Evolutionary conservation across 2,888 invertebrate genomes (phyloP).

Genomic region (Acronicta aceris): DNA sequence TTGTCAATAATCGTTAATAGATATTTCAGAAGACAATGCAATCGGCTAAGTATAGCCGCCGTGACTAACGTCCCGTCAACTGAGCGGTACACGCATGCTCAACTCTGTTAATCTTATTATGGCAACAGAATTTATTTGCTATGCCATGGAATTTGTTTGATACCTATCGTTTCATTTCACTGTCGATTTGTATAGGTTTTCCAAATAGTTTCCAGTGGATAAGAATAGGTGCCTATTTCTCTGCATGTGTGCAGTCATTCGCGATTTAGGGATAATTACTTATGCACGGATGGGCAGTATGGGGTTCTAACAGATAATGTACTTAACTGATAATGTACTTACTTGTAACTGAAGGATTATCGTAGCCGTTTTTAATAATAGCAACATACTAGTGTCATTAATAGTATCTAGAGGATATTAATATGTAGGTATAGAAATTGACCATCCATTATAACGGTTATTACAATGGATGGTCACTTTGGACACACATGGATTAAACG

Average conservation of each 20-base stretch:
- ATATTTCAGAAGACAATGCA: constrained; percentile 89
- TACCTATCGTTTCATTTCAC: constrained; percentile 76
- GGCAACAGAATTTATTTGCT: constrained; percentile 84
- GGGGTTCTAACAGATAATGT: neutral
- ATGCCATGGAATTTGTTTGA: constrained; percentile 82
- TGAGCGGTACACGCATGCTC: constrained; percentile 74
- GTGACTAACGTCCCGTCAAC: constrained; percentile 85
- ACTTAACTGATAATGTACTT: too few species aligned
- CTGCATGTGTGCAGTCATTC: constrained; percentile 16
- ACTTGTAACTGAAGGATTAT: neutral
- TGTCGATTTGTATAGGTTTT: constrained; percentile 57
- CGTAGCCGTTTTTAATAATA: neutral
- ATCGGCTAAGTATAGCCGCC: constrained; percentile 84
- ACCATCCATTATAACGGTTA: too few species aligned
- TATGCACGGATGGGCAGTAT: neutral
- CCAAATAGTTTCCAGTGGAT: constrained; percentile 45
- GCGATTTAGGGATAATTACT: constrained; percentile 2
- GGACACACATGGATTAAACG: too few species aligned
- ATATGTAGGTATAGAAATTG: too few species aligned
- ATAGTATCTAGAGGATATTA: too few species aligned
- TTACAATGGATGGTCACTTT: too few species aligned
- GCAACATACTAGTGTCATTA: too few species aligned
- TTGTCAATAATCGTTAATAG: constrained; percentile 89
- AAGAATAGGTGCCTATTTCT: constrained; percentile 32
- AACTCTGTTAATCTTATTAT: constrained; percentile 87